Conservation (phyloP, 2,797 vertebrate species). For the Tauraco hartlaubi region DNA sequence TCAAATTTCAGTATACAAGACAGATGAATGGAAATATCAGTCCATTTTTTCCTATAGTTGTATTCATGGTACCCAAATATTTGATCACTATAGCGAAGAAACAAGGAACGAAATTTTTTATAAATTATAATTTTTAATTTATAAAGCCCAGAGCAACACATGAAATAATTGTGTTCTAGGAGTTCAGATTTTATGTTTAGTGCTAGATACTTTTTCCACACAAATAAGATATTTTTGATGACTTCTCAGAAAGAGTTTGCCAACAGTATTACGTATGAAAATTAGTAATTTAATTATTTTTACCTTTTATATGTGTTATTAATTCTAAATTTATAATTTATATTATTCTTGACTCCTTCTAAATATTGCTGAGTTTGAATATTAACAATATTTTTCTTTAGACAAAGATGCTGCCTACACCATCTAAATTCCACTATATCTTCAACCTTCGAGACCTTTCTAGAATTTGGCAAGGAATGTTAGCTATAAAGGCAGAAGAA, state of each 20-base stretch:
- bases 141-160: not conserved
- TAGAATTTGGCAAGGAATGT: constrained; percentile 86
- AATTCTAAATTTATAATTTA: not conserved
- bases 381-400: constrained; percentile 34
- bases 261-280: not conserved
- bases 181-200: not conserved
- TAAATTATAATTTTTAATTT: not conserved
- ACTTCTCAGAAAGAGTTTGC: not conserved
- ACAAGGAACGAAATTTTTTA: not conserved
- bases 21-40: not conserved
- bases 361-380: not conserved
- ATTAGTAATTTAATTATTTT: not conserved
- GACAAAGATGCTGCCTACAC: constrained; percentile 84
- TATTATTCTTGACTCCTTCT: not conserved
- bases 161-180: not conserved
- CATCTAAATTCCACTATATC: constrained; percentile 85
- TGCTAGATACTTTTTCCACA: not conserved
- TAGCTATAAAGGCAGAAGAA: constrained; percentile 78
- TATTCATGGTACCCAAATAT: not conserved
- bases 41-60: not conserved
- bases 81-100: not conserved
- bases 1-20: not conserved
- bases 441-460: constrained; percentile 85
- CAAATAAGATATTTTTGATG: not conserved
- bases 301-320: not conserved